These are phyloP conservation scores for Brachypterus glaber DNA, from an alignment of 2,888 invertebrate genomes.

Conservation along the genomic window DNA sequence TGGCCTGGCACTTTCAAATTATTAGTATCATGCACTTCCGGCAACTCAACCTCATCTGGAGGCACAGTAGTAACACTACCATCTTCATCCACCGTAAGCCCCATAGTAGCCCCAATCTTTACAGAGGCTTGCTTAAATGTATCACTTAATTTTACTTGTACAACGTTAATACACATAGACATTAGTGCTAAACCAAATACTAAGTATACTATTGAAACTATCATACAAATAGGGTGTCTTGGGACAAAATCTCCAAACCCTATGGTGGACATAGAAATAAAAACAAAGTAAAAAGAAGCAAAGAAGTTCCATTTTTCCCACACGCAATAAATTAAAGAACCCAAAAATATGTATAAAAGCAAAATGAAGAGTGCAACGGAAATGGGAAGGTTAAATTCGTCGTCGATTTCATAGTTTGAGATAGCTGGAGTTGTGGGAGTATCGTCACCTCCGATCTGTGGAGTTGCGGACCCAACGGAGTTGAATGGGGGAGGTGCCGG, in stretches of 20 bases:
- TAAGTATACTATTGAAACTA: conserved; percentile 85
- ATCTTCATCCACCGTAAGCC: conserved; percentile 63
- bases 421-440: conserved; percentile 71
- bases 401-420: conserved; percentile 71
- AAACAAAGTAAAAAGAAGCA: conserved; percentile 93
- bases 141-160: conserved; percentile 69
- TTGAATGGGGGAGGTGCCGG: conserved; percentile 17
- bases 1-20: conserved; percentile 7
- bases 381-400: conserved; percentile 91
- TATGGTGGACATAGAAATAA: conserved; percentile 93
- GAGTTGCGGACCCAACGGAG: conserved; percentile 15
- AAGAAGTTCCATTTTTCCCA: conserved; percentile 86
- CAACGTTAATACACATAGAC: conserved; percentile 95
- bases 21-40: conserved; percentile 25
- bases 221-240: conserved; percentile 68
- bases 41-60: conserved; percentile 31
- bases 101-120: conserved; percentile 77
- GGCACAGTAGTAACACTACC: conserved; percentile 35
- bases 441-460: conserved; percentile 34
- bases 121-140: conserved; percentile 77
- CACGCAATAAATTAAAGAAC: conserved; percentile 67
- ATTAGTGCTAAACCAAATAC: conserved; percentile 91
- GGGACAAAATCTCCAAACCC: conserved; percentile 94
- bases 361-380: conserved; percentile 78
- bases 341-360: conserved; percentile 76